A percentile compares a stretch with the other conserved stretches of the same genome.
phyloP scores from a whole-genome alignment of 2,888 invertebrate genomes.

The Aleiodes testaceus region DNA sequence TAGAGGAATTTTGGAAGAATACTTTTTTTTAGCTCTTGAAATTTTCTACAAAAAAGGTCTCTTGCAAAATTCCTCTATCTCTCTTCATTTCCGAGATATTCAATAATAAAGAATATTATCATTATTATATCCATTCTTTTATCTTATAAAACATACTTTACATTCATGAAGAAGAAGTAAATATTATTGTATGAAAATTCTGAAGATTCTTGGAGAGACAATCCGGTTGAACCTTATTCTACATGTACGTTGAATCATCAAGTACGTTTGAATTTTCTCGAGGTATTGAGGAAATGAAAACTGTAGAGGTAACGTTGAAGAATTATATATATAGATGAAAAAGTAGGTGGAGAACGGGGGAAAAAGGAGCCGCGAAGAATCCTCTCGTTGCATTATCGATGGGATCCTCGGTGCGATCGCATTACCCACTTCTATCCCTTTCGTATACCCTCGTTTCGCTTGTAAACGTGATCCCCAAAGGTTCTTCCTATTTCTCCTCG shows the following conservation, averaged over 20 bases:
- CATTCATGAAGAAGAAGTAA: conserved; percentile 13
- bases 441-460: conserved; percentile 37
- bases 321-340: not conserved
- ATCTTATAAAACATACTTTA: conserved; percentile 15
- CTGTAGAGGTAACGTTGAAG: not conserved
- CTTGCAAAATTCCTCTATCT: too few species aligned
- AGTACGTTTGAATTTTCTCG: conserved; percentile 17
- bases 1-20: too few species aligned
- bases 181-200: conserved; percentile 30
- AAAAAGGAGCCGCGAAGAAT: conserved; percentile 29
- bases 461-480: conserved; percentile 43
- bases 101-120: not conserved
- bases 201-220: conserved; percentile 24
- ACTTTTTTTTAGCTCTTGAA: too few species aligned
- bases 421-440: conserved; percentile 38
- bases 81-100: too few species aligned
- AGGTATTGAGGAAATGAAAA: conserved; percentile 7
- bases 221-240: not conserved
- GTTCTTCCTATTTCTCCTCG: conserved; percentile 14
- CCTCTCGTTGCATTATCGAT: conserved; percentile 42
- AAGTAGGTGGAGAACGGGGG: not conserved
- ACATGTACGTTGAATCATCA: conserved; percentile 4
- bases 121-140: not conserved
- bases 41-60: too few species aligned
- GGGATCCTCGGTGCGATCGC: conserved; percentile 38